Conservation (phyloP, 2,113 vertebrate species). For the Mustelus asterias region DNA sequence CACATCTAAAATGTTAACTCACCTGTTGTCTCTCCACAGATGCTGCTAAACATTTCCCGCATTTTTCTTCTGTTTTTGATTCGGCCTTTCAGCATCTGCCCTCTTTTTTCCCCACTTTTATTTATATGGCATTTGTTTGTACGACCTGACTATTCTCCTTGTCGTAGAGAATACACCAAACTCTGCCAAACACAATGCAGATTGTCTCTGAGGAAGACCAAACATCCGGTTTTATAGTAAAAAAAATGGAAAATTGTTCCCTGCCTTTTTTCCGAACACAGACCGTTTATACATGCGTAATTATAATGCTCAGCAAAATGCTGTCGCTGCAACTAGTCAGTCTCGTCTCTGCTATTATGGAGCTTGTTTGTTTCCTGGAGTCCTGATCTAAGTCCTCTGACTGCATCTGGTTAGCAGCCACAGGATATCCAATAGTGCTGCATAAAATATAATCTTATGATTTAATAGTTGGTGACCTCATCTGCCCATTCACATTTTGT, state of each 20-base stretch:
- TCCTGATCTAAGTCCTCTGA: conserved; percentile 15
- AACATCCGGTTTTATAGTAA: neutral
- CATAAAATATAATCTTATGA: conserved; percentile 13
- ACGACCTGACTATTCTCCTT: neutral
- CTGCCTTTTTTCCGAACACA: neutral
- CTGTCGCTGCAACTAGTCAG: neutral
- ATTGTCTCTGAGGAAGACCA: neutral
- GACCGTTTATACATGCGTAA: neutral
- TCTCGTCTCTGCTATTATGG: neutral
- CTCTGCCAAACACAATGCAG: neutral
- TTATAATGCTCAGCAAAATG: neutral
- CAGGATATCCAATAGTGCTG: neutral
- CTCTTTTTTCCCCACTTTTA: neutral
- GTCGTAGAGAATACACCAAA: neutral
- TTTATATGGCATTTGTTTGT: neutral
- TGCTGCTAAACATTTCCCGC: neutral
- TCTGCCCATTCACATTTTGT: conserved; percentile 17
- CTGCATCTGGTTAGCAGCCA: conserved; percentile 20
- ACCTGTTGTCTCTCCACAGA: neutral
- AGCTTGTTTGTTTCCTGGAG: neutral
- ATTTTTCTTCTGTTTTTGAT: neutral
- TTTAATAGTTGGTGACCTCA: conserved; percentile 20
- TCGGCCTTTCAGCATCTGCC: neutral
- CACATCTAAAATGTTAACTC: neutral
- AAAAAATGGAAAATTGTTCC: neutral